Conservation (phyloP, 2,888 invertebrate genomes). For the Podabrus alpinus region DNA sequence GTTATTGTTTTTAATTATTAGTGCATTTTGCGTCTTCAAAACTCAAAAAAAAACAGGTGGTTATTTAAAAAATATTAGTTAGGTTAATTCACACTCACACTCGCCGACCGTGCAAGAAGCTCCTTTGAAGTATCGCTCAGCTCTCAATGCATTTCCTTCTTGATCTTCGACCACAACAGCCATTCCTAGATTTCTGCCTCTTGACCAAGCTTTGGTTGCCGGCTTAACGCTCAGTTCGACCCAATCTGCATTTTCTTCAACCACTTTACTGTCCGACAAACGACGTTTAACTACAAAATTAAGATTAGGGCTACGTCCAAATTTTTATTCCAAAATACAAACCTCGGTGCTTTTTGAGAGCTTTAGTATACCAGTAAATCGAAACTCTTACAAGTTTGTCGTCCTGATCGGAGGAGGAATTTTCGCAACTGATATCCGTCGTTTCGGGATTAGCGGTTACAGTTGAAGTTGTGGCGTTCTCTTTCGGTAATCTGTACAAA, state of each 20-base stretch:
- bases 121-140: conserved; percentile 58
- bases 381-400: conserved; percentile 63
- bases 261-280: conserved; percentile 57
- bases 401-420: conserved; percentile 49
- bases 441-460: conserved; percentile 31
- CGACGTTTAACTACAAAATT: conserved; percentile 54
- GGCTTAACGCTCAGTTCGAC: conserved; percentile 58
- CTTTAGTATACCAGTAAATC: conserved; percentile 63
- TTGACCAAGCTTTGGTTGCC: conserved; percentile 54
- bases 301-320: conserved; percentile 17
- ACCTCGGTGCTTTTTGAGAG: conserved; percentile 62
- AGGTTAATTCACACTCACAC: conserved; percentile 51
- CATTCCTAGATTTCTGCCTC: conserved; percentile 55
- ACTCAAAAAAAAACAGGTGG: neutral
- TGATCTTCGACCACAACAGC: conserved; percentile 66
- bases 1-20: neutral
- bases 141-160: conserved; percentile 58
- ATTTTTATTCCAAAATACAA: conserved; percentile 12
- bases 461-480: conserved; percentile 39
- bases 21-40: neutral
- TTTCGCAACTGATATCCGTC: conserved; percentile 31
- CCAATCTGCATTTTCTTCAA: conserved; percentile 52
- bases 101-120: conserved; percentile 57
- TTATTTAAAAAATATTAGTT: neutral
- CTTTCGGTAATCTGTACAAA: conserved; percentile 58